Evolutionary conservation across 2,797 vertebrate genomes (phyloP), one percentile per base, ranked within the genome.

Genomic region (Argya squamiceps): DNA sequence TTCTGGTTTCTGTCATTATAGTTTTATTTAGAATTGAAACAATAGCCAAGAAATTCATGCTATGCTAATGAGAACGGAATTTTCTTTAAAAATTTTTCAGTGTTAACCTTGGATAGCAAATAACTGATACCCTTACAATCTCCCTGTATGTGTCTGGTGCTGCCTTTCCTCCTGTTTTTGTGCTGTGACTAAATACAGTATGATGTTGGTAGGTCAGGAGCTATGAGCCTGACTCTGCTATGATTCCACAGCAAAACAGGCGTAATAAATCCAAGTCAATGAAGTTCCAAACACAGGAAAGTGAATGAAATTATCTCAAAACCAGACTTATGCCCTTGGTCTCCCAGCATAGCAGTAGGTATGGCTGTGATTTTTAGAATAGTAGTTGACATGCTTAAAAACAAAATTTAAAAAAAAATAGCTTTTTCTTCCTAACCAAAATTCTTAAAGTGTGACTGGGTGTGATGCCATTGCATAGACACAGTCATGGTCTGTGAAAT

Each of bases 21-120:
- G 73, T 71, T 85, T 84, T 65, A 88, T 88, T 91, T 93, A 79
- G 69, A 90, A 89, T 49, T 89, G 21, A 89, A 94, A 85, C 64
- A 93, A 84, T 89, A 89, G 63, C 50, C 47, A 86, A 69, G 17
- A 85, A 78, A 85, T 78, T 68, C 30, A 73, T 22, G 65, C 68
- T 67, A 74, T 3, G 10, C 34, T 89, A 73, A 79, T 64, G 47
- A 81, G 88, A 92, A 65, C 36, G 44, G 55, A 86, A 86, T 78
- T 92, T 0, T 37, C 27, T 78, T 92, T 19, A 79, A 36, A 92
- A 86, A 27, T 59, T 69, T 71, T 92, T 34, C 47, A 53, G 26
- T 62, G 29, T 65, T 91, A 84, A 90, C 74, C 55, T 63, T 93
- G 62, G 79, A 88, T 36, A 52, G 49, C 41, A 78, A 69, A 84